These are phyloP conservation scores for Acanthiza pusilla DNA, from an alignment of 2,797 vertebrate genomes.

Conservation along the genomic window DNA sequence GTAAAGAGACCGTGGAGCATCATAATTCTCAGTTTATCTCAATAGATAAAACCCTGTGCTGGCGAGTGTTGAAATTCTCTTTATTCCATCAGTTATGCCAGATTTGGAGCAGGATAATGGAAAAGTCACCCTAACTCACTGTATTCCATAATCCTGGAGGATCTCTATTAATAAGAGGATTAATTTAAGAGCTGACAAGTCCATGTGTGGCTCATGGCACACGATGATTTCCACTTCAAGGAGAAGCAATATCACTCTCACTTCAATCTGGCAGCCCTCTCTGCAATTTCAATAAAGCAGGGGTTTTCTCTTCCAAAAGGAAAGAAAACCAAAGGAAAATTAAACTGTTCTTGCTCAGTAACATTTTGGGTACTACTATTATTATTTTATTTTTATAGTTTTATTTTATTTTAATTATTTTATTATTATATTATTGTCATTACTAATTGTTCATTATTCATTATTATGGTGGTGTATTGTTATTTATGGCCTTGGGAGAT, in stretches of 20 bases:
- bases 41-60: background rate
- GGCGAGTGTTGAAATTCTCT: background rate
- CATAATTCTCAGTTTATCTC: background rate
- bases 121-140: background rate
- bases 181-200: constrained; percentile 16
- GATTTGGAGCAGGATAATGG: background rate
- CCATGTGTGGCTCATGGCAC: background rate
- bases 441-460: no score
- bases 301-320: background rate
- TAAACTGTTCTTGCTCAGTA: background rate
- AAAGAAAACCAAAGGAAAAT: background rate
- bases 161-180: constrained; percentile 35
- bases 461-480: background rate
- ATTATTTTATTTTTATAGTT: no score
- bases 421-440: no score
- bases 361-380: background rate
- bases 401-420: background rate
- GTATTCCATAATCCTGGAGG: background rate
- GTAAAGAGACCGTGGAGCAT: background rate
- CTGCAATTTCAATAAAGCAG: background rate
- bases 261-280: background rate
- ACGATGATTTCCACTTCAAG: background rate
- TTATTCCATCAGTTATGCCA: background rate
- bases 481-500: background rate
- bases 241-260: background rate